A percentile compares a stretch with the other conserved stretches of the same genome.
Conservation (phyloP, 2,797 vertebrate species). For the Yasuhikotakia modesta region DNA sequence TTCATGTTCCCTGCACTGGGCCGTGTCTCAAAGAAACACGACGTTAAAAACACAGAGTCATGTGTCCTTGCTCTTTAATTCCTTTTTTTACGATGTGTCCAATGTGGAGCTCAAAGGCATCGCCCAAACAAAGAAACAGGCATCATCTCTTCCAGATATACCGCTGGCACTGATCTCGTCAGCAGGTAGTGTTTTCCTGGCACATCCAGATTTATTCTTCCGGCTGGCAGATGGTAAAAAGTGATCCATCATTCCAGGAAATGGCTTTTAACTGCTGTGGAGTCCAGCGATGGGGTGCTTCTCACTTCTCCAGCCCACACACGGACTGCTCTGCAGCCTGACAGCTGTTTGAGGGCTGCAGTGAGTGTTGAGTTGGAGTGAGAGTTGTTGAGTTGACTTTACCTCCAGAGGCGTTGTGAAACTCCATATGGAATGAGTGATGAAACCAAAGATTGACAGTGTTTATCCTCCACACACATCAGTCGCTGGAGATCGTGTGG, state of each 20-base stretch:
- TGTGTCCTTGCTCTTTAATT: background rate
- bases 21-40: background rate
- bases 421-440: background rate
- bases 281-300: constrained; percentile 36
- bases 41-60: background rate
- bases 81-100: background rate
- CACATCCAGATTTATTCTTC: constrained; percentile 37
- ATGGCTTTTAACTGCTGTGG: constrained; percentile 35
- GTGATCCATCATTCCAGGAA: constrained; percentile 45
- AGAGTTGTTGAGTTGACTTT: constrained; percentile 12
- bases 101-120: background rate
- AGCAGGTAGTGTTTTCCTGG: constrained; percentile 38
- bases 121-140: constrained; percentile 3
- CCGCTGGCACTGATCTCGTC: constrained; percentile 21
- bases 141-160: constrained; percentile 11
- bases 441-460: background rate
- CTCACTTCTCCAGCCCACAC: constrained; percentile 30
- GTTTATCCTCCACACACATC: background rate
- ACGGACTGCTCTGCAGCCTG: constrained; percentile 26
- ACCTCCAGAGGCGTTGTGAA: background rate
- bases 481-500: background rate
- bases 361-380: background rate
- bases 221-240: constrained; percentile 49
- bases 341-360: constrained; percentile 33
- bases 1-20: background rate